A percentile compares a stretch with the other conserved stretches of the same genome.
Conservation (phyloP, 2,113 vertebrate species). For the Platysternon megacephalum region DNA sequence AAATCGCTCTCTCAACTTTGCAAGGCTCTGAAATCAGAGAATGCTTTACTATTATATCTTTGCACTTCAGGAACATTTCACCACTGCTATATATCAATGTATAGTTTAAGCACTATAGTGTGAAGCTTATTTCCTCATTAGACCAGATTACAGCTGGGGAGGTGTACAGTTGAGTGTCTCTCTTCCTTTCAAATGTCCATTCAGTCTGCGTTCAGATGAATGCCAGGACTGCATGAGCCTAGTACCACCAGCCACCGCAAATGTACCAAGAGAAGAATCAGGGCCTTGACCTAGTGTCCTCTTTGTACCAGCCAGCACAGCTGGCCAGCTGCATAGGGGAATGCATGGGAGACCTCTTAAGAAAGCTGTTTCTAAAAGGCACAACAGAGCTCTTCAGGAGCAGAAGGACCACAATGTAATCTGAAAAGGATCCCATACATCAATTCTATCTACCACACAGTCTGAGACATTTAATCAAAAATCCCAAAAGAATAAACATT, state of each 20-base stretch:
- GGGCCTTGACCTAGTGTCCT: not conserved
- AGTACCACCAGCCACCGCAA: not conserved
- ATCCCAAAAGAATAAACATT: not conserved
- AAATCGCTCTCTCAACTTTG: constrained; percentile 84
- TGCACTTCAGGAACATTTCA: not conserved
- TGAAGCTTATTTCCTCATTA: not conserved
- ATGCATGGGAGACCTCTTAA: not conserved
- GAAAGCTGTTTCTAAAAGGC: not conserved
- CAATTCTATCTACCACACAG: not conserved
- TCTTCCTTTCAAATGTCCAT: not conserved
- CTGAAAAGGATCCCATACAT: not conserved
- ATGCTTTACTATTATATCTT: not conserved
- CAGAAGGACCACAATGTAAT: not conserved
- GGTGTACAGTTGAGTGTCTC: no score
- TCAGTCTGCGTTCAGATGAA: not conserved
- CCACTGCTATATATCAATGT: not conserved
- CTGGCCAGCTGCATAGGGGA: not conserved
- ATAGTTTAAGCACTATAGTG: not conserved
- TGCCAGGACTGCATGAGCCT: not conserved
- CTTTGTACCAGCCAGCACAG: not conserved
- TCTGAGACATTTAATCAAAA: not conserved
- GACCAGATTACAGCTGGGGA: not conserved
- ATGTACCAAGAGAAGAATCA: not conserved
- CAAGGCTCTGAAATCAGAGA: constrained; percentile 82
- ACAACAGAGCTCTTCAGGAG: not conserved